phyloP scores from a whole-genome alignment of 2,113 vertebrate genomes.

The Psilopsiagon aymara region DNA sequence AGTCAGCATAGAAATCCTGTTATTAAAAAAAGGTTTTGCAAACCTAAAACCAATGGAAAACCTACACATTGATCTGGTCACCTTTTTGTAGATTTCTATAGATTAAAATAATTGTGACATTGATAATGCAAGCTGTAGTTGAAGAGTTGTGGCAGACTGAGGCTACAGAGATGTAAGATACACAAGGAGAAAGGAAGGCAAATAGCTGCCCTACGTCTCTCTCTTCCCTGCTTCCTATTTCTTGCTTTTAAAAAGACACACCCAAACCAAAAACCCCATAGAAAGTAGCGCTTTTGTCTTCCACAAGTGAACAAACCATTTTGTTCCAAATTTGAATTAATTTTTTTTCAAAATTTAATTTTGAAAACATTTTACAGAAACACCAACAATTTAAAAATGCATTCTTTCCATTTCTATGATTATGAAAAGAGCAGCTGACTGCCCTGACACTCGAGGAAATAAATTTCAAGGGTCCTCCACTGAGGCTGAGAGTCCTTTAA shows the following conservation, averaged over 20 bases:
- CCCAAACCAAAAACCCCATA: background rate
- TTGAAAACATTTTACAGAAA: background rate
- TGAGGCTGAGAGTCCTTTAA: background rate
- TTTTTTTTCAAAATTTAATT: background rate
- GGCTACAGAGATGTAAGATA: background rate
- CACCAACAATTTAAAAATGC: background rate
- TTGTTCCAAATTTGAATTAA: background rate
- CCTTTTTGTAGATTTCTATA: background rate
- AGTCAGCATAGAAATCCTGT: background rate
- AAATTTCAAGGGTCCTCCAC: background rate
- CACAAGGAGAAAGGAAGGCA: background rate
- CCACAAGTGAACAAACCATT: background rate
- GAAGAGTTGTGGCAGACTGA: background rate
- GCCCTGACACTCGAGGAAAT: background rate
- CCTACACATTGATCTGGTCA: background rate
- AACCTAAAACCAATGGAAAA: background rate
- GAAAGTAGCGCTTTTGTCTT: background rate
- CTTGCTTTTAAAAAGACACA: background rate
- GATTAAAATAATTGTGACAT: background rate
- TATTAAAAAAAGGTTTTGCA: background rate
- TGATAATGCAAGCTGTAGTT: background rate
- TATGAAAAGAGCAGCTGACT: background rate
- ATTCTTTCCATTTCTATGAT: background rate
- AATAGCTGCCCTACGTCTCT: background rate
- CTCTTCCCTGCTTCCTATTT: background rate